These are phyloP conservation scores for Diarsia mendica DNA, from an alignment of 2,888 invertebrate genomes.

Conservation along the genomic window DNA sequence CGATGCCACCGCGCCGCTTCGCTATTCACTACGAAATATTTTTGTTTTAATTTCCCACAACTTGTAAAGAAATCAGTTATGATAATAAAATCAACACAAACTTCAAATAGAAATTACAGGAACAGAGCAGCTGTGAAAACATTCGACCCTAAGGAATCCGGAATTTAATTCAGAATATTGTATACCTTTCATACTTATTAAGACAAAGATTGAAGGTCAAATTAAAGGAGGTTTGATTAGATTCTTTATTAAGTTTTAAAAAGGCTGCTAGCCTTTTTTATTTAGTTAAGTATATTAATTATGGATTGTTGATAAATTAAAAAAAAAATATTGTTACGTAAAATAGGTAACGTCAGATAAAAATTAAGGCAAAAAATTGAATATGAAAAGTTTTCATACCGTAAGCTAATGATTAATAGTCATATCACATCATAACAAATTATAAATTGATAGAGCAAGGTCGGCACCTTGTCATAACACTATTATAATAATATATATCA, in stretches of 20 bases:
- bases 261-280: conserved; percentile 11
- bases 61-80: conserved; percentile 1
- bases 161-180: conserved; percentile 30
- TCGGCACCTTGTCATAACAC: conserved; percentile 37
- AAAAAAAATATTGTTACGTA: no score
- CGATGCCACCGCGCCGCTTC: neutral
- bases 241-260: conserved; percentile 29
- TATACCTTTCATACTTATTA: conserved; percentile 18
- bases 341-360: neutral
- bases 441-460: conserved; percentile 37
- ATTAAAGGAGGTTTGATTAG: conserved; percentile 27
- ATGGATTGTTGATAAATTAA: neutral
- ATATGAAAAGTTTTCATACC: neutral
- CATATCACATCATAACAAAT: neutral
- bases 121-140: conserved; percentile 13
- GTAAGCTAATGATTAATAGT: neutral
- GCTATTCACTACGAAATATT: conserved; percentile 16
- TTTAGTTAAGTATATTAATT: conserved; percentile 28
- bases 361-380: neutral
- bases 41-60: conserved; percentile 20
- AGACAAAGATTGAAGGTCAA: conserved; percentile 11
- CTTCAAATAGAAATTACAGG: neutral
- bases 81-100: conserved; percentile 32
- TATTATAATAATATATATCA: conserved; percentile 9
- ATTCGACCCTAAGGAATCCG: neutral